Percentiles rank a stretch among this genome's conserved stretches.
Conservation (phyloP, 2,888 invertebrate species). For the Torymus aiolomorphi region DNA sequence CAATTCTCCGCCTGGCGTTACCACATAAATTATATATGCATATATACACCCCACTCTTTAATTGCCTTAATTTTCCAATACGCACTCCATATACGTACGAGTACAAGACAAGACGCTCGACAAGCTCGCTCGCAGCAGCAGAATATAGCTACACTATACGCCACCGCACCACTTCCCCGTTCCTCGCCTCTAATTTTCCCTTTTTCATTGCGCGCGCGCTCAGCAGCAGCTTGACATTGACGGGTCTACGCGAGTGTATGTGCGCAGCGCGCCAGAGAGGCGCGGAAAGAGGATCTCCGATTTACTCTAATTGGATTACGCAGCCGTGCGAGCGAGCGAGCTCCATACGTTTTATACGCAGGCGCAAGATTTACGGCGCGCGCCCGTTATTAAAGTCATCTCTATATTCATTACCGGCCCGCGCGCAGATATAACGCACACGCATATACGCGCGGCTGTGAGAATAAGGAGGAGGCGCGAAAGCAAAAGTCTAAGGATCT, state of each 20-base stretch:
- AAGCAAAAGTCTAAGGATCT: conserved; percentile 36
- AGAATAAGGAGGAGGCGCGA: conserved; percentile 25
- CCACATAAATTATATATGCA: too few species aligned
- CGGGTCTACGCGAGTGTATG: too few species aligned
- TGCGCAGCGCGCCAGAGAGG: background rate
- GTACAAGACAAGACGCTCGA: too few species aligned
- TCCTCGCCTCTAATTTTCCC: too few species aligned
- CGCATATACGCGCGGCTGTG: background rate
- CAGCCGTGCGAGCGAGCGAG: conserved; percentile 6
- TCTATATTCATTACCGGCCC: conserved; percentile 46
- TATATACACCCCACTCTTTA: background rate
- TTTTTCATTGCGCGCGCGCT: too few species aligned
- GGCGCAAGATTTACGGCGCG: conserved; percentile 37
- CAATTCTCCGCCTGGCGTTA: too few species aligned
- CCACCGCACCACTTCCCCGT: too few species aligned
- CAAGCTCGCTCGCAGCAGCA: too few species aligned
- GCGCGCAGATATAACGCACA: background rate
- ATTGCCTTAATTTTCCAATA: conserved; percentile 43
- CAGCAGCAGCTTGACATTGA: too few species aligned
- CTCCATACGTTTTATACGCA: conserved; percentile 3
- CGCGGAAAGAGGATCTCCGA: conserved; percentile 27
- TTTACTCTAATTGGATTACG: conserved; percentile 56
- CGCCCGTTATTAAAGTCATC: conserved; percentile 43
- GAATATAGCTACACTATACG: too few species aligned
- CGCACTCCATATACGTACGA: background rate